phyloP scores from a whole-genome alignment of 1,140 invertebrate species.

The Spodoptera litura region DNA sequence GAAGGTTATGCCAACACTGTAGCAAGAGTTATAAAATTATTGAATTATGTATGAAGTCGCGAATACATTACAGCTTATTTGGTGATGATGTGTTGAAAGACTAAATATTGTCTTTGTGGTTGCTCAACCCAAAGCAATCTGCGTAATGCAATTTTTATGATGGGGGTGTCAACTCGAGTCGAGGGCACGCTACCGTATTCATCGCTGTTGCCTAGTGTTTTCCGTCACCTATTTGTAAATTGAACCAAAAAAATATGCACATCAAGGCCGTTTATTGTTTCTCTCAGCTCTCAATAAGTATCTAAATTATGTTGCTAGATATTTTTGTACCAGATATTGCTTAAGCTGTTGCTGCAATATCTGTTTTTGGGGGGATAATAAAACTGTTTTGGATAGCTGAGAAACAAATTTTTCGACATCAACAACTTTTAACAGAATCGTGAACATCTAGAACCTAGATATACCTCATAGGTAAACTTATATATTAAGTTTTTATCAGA shows the following conservation, averaged over 20 bases:
- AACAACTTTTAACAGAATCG: background rate
- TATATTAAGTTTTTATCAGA: background rate
- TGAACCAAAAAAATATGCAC: constrained; percentile 42
- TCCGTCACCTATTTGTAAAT: constrained; percentile 32
- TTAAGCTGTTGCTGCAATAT: constrained; percentile 1
- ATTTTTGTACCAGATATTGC: background rate
- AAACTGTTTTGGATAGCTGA: background rate
- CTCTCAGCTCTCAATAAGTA: constrained; percentile 1
- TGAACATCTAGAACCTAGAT: background rate
- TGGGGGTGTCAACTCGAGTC: constrained; percentile 53
- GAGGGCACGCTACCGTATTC: constrained; percentile 42
- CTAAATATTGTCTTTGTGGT: constrained; percentile 64
- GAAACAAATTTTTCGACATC: no score
- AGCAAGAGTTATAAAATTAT: constrained; percentile 46
- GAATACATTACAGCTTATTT: constrained; percentile 63
- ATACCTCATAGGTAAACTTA: background rate
- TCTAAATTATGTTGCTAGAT: constrained; percentile 22
- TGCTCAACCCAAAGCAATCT: constrained; percentile 56
- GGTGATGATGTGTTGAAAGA: constrained; percentile 61
- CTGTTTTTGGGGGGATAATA: background rate
- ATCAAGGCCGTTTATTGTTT: constrained; percentile 45
- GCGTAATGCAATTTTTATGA: constrained; percentile 60
- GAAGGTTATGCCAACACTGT: constrained; percentile 58
- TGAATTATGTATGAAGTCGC: constrained; percentile 55
- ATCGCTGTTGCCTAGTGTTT: constrained; percentile 39